phyloP scores from a whole-genome alignment of 1,140 invertebrate species.

The Danaus melanippus region DNA sequence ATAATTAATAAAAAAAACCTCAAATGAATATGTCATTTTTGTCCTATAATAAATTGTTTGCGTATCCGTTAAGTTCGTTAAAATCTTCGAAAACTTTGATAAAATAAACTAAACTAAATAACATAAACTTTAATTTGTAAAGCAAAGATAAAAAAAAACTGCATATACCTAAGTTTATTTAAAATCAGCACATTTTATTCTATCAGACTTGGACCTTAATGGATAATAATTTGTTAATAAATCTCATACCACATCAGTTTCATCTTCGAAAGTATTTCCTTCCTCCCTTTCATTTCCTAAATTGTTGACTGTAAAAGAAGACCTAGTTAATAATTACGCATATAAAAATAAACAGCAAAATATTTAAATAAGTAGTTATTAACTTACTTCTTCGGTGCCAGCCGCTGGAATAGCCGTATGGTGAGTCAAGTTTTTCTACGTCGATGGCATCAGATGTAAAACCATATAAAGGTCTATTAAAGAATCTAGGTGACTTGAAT shows the following conservation, averaged over 20 bases:
- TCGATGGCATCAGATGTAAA: constrained; percentile 47
- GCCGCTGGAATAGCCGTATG: constrained; percentile 54
- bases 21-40: too few species aligned
- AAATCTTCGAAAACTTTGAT: too few species aligned
- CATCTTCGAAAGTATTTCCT: constrained; percentile 32
- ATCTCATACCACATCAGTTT: constrained; percentile 22
- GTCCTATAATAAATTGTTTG: too few species aligned
- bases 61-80: too few species aligned
- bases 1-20: too few species aligned
- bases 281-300: constrained; percentile 45
- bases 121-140: too few species aligned
- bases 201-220: too few species aligned
- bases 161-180: too few species aligned
- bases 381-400: constrained; percentile 74
- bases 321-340: constrained; percentile 10
- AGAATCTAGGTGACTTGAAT: constrained; percentile 75
- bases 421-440: constrained; percentile 48
- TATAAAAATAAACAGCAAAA: neutral
- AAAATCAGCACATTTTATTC: too few species aligned
- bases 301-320: constrained; percentile 72
- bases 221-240: too few species aligned
- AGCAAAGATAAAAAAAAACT: too few species aligned
- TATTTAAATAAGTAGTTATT: constrained; percentile 3
- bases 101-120: too few species aligned
- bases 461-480: constrained; percentile 72